Conservation (phyloP, 2,797 vertebrate genomes). For the Bovichtus diacanthus region DNA sequence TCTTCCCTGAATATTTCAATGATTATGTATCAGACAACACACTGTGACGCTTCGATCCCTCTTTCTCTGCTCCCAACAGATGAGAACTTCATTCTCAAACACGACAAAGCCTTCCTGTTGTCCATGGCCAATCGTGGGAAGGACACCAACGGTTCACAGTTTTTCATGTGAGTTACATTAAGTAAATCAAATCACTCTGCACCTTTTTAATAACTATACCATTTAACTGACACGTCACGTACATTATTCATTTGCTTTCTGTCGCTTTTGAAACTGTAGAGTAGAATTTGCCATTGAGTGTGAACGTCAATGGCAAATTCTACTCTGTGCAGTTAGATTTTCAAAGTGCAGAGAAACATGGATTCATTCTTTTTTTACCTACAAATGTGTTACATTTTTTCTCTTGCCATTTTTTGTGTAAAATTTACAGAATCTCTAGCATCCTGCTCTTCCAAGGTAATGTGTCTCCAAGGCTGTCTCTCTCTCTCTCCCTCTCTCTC, state of each 20-base stretch:
- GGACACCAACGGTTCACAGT: conserved; percentile 99
- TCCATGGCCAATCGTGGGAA: conserved; percentile 99
- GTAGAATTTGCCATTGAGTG: conserved; percentile 68
- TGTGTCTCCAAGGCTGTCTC: conserved; percentile 98
- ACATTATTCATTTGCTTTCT: conserved; percentile 39
- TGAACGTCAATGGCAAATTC: conserved; percentile 51
- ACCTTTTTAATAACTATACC: conserved; percentile 13
- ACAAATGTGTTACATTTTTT: conserved; percentile 99
- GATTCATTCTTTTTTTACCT: conserved; percentile 92
- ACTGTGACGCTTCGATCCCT: conserved; percentile 38
- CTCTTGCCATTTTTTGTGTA: conserved; percentile 99
- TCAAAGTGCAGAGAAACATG: conserved; percentile 88
- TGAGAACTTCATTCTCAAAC: conserved; percentile 99
- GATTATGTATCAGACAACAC: neutral
- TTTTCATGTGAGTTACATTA: conserved; percentile 96
- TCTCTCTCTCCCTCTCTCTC: no score
- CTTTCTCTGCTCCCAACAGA: conserved; percentile 90
- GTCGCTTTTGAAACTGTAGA: conserved; percentile 55
- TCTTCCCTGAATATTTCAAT: conserved; percentile 43
- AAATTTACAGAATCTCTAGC: conserved; percentile 99
- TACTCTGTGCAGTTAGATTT: conserved; percentile 80
- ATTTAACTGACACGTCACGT: conserved; percentile 21
- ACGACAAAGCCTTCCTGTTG: conserved; percentile 98
- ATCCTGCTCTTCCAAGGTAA: conserved; percentile 99
- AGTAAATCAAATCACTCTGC: conserved; percentile 6